Base-by-base conservation (phyloP, 2,888 invertebrate species). In the Nymphalis urticae region DNA sequence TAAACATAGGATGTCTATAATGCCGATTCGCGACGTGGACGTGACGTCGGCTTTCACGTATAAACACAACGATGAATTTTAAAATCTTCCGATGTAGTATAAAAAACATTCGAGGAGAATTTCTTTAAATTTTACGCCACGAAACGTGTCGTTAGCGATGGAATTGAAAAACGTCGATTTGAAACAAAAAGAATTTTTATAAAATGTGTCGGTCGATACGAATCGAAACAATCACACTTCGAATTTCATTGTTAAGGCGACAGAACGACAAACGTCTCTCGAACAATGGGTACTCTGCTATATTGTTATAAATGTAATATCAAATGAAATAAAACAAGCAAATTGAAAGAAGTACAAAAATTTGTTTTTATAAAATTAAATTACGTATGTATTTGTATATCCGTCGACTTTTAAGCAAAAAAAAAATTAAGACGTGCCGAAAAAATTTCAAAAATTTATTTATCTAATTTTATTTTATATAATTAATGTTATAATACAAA, bases 181-280 rank as follows among this genome's bases (percentile, higher is more conserved):
- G 60, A 60, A 68, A 66, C 60, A 68, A 66, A 65, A 70, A 65
- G 70, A 58, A 62, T 70, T 68, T 66, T 69, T 62, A 66, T 86
- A 87, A 87, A 88, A 87, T 78, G 77, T 79, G 77, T 75, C 80
- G 84, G 77, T 75, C 80, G 84, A 84, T 81, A 82, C 79, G 85
- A 82, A 82, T 84, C 84, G 82, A 82, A 82, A 88, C 85, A 81
- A 82, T 84, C 83, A 87, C 83, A 86, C 80, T 79, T 82, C 79
- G 81, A 77, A 79, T 81, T 84, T 84, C 83, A 83, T 84, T 83
- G 83, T 82, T 80, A 77, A 75, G 74, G 78, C 75, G 81, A 81
- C 83, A 83, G 83, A 83, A 82, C 79, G 83, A 82, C 80, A 78
- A 77, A 78, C 76, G 69, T 75, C 75, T 74, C 73, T 75, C 73